These are phyloP conservation scores for Poeciliopsis retropinna DNA, from an alignment of 2,113 vertebrate genomes.

Conservation along the genomic window DNA sequence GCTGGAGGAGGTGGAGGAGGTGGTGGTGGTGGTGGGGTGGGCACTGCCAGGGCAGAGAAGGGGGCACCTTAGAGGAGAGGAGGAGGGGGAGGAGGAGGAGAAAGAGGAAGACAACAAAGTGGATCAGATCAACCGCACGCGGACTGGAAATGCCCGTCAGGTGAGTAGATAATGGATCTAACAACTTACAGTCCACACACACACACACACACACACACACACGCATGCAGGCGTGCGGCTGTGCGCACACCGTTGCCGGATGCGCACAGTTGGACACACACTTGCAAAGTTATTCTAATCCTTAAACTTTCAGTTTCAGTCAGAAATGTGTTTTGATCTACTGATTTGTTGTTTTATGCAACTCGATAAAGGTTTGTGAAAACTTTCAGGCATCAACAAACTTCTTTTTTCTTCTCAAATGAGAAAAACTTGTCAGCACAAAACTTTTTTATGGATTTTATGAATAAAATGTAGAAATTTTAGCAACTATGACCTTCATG, in stretches of 20 bases:
- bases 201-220: constrained; percentile 1
- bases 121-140: constrained; percentile 65
- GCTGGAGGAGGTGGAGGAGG: constrained; percentile 19
- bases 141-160: constrained; percentile 82
- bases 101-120: constrained; percentile 66
- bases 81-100: constrained; percentile 37
- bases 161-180: constrained; percentile 74
- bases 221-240: constrained; percentile 23
- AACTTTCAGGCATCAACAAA: constrained; percentile 1
- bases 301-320: constrained; percentile 1
- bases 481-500: too few species aligned
- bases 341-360: background rate
- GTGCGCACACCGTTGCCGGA: background rate
- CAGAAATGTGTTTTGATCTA: background rate
- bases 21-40: constrained; percentile 47
- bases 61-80: constrained; percentile 56
- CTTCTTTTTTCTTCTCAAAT: background rate
- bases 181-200: constrained; percentile 50
- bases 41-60: constrained; percentile 64
- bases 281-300: constrained; percentile 32
- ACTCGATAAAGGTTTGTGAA: background rate
- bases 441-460: background rate
- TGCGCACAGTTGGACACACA: background rate
- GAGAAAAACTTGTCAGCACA: background rate
- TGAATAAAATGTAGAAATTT: background rate